Evolutionary conservation across 2,797 vertebrate species (phyloP).

Genomic region (Mormyrus proboscirostris): DNA sequence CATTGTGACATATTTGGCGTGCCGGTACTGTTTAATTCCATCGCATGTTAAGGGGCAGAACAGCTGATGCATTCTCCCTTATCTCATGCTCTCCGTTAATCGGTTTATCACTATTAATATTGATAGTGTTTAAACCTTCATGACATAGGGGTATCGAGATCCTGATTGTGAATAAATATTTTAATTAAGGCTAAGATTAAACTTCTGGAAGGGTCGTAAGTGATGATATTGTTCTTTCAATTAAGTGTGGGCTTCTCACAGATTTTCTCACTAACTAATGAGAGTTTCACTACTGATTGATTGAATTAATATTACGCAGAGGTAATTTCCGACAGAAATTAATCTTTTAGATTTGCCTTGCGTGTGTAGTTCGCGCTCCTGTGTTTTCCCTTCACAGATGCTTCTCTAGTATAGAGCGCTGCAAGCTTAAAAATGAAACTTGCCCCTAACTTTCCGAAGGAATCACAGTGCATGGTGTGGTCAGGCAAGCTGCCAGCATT

Average conservation of each 20-base stretch:
- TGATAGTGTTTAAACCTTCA: background rate
- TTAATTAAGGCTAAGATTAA: background rate
- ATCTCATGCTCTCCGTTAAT: background rate
- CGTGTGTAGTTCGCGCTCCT: slow-evolving; percentile 18
- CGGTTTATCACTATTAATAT: background rate
- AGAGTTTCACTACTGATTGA: slow-evolving; percentile 1
- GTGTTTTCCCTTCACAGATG: slow-evolving; percentile 2
- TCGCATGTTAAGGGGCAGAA: background rate
- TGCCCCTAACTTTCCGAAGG: slow-evolving; percentile 9
- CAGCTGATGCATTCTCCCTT: background rate
- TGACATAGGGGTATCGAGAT: background rate
- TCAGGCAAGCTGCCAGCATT: slow-evolving; percentile 18
- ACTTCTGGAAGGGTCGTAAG: background rate
- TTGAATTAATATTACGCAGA: slow-evolving; percentile 10
- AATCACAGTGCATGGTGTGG: slow-evolving; percentile 13
- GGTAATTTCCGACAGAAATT: slow-evolving; percentile 24
- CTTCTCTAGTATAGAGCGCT: slow-evolving; percentile 14
- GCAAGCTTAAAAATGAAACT: slow-evolving; percentile 25
- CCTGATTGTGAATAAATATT: background rate
- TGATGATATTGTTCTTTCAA: background rate
- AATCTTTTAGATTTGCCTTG: slow-evolving; percentile 17
- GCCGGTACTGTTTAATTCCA: background rate
- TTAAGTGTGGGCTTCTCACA: background rate
- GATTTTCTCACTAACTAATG: background rate
- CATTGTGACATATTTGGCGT: background rate